phyloP scores from a whole-genome alignment of 1,140 invertebrate species.

The Laupala kohalensis region DNA sequence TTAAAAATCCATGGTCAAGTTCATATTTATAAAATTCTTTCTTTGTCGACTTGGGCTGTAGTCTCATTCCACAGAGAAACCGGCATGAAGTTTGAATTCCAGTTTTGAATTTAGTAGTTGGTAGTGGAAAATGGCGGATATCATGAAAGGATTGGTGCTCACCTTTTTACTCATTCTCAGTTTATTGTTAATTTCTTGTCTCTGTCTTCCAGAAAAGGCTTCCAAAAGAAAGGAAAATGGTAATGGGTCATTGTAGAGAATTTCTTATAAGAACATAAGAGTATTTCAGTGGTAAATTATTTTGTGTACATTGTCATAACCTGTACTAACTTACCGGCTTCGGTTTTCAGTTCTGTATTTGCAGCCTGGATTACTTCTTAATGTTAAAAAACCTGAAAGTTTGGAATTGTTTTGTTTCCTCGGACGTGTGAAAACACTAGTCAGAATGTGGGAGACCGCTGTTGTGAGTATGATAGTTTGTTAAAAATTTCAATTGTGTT shows the following conservation, averaged over 20 bases:
- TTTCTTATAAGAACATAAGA: not conserved
- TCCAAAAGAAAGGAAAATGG: not conserved
- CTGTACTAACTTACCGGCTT: not conserved
- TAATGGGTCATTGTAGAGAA: not conserved
- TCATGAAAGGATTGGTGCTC: not conserved
- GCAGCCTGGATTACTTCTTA: not conserved
- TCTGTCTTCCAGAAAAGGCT: not conserved
- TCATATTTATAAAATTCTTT: too few relatives aligned
- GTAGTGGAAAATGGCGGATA: not conserved
- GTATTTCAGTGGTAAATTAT: not conserved
- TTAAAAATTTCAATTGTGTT: not conserved
- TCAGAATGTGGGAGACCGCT: not conserved
- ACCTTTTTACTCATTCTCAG: not conserved
- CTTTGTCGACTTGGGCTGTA: too few relatives aligned
- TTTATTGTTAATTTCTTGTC: not conserved
- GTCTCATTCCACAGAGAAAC: too few relatives aligned
- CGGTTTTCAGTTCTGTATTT: not conserved
- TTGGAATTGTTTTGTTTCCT: not conserved
- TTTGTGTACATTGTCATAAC: not conserved
- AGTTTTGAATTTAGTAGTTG: not conserved
- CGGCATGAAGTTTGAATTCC: too few relatives aligned
- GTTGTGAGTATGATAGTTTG: not conserved
- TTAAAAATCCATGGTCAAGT: too few relatives aligned
- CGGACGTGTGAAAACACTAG: not conserved
- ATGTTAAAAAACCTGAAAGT: too few relatives aligned